Base-by-base conservation (phyloP, 2,797 vertebrate species). In the Melanotaenia parkinsoni region DNA sequence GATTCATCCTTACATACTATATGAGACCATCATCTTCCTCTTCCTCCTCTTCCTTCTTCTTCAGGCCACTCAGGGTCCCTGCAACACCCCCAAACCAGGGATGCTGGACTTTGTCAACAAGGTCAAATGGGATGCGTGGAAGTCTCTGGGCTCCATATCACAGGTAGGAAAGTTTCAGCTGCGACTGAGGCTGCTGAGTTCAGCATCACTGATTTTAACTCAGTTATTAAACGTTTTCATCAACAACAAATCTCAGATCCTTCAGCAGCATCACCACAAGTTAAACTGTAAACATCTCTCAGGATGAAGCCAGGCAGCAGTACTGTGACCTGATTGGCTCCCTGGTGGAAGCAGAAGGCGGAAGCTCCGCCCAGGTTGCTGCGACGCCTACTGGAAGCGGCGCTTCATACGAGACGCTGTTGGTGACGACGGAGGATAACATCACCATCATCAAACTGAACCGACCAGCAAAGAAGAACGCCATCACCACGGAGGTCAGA, bases 101-200 rank as follows among this genome's bases (percentile, higher is more conserved):
- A 93, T 97, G 94, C 81, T 99, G 76, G 96, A 99, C 91, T 97
- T 98, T 3, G 86, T 98, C 67, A 96, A 96, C 88, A 97, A 97
- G 82, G 96, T 92, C n/a, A 99, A 99, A 58, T 99, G 98, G 98
- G 97, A 98, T 6, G 94, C 97, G 0, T 99, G 98, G 98, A 96
- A 91, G 47, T 94, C 95, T 67, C 94, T 99, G 77, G 96, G 95
- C 33, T 90, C 32, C 67, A 88, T 95, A 45, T 82, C 96, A 40
- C 94, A 96, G 96, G 97, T 97, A 82, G 91, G 2, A 45, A 5
- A 18, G 43, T 45, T 18, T 18, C 1, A 20, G 14, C 33, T 6
- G 33, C 33, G 6, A 7, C 33, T 35, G 33, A 35, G 33, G 33
- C 33, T 6, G 33, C 33, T 9, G 33, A 35, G 33, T 35, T 35